These are phyloP conservation scores for Nomada goodeniana DNA, from an alignment of 2,888 invertebrate genomes.

Conservation along the genomic window DNA sequence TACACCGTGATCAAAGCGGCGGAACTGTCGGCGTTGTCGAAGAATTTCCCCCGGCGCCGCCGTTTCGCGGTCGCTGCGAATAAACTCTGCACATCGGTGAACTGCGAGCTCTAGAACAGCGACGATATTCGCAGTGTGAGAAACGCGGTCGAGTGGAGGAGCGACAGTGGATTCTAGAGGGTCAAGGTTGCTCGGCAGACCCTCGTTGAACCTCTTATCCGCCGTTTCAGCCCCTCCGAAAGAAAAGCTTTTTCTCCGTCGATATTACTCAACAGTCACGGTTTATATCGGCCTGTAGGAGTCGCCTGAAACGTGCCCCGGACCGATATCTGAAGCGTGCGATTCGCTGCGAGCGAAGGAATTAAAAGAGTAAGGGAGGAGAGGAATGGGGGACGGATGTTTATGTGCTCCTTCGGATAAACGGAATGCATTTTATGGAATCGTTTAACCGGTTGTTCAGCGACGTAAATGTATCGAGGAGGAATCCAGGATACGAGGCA, in stretches of 20 bases:
- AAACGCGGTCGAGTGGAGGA: slow-evolving; percentile 63
- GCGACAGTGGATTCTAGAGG: slow-evolving; percentile 40
- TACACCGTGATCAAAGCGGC: slow-evolving; percentile 37
- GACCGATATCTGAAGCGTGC: neutral
- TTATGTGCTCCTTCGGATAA: neutral
- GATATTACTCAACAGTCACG: slow-evolving; percentile 37
- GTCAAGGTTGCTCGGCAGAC: slow-evolving; percentile 60
- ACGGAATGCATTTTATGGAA: neutral
- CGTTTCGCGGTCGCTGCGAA: neutral
- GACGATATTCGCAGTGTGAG: slow-evolving; percentile 46
- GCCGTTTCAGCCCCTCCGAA: slow-evolving; percentile 37
- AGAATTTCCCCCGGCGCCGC: neutral
- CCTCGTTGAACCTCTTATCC: slow-evolving; percentile 41
- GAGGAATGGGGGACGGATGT: neutral
- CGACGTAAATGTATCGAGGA: neutral
- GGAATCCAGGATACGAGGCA: neutral
- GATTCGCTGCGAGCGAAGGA: neutral
- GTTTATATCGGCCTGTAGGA: slow-evolving; percentile 48
- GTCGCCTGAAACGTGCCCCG: slow-evolving; percentile 20
- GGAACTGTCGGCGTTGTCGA: slow-evolving; percentile 6
- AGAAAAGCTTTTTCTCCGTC: slow-evolving; percentile 37
- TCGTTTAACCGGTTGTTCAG: slow-evolving; percentile 7
- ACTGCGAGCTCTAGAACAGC: slow-evolving; percentile 31
- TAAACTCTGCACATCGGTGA: neutral
- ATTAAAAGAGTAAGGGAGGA: neutral